Conservation (phyloP, 2,888 invertebrate genomes). For the Darwinula stevensoni region DNA sequence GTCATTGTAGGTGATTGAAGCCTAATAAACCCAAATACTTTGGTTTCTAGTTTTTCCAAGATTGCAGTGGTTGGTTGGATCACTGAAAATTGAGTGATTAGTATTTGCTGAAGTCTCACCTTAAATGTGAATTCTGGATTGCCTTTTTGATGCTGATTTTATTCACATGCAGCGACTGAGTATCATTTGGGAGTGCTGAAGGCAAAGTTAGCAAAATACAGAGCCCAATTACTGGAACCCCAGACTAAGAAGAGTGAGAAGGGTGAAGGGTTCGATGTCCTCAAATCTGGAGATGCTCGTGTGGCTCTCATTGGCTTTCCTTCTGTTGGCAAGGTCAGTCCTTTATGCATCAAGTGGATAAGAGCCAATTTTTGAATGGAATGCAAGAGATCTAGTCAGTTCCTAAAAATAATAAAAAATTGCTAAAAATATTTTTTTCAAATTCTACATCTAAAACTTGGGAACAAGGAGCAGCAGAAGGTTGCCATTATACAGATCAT, state of each 20-base stretch:
- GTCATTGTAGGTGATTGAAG: no score
- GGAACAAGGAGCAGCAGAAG: no score
- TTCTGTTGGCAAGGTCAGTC: slow-evolving; percentile 67
- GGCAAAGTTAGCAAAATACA: slow-evolving; percentile 80
- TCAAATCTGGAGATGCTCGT: slow-evolving; percentile 95
- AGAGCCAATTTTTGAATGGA: no score
- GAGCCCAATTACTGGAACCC: slow-evolving; percentile 78
- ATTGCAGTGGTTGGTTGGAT: background rate
- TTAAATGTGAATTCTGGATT: background rate
- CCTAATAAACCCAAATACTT: background rate
- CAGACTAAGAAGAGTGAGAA: slow-evolving; percentile 16
- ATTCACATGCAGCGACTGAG: slow-evolving; percentile 52
- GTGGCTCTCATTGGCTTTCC: slow-evolving; percentile 96
- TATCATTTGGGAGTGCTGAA: slow-evolving; percentile 93
- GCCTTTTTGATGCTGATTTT: slow-evolving; percentile 3
- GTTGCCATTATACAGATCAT: no score
- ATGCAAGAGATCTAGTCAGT: no score
- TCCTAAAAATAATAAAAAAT: no score
- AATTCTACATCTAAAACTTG: no score
- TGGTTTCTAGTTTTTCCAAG: background rate
- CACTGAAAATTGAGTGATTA: no score
- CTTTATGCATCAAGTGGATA: no score
- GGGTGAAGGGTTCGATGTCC: slow-evolving; percentile 75
- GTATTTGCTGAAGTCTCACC: no score
- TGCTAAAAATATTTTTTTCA: no score